phyloP scores from a whole-genome alignment of 2,888 invertebrate genomes.

The Caenorhabditis afra region DNA sequence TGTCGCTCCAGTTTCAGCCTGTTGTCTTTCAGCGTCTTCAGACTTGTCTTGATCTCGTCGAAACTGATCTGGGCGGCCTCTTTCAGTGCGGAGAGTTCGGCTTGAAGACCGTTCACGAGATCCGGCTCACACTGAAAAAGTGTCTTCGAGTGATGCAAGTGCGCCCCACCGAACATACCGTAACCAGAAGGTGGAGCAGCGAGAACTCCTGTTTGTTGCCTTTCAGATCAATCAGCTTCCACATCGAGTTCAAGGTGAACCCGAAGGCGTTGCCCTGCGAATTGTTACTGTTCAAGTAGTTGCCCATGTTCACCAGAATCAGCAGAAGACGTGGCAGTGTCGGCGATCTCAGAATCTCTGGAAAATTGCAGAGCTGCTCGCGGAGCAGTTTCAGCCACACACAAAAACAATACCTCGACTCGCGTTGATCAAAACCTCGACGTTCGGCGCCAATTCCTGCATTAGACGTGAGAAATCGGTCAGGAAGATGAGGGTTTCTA shows the following conservation, averaged over 20 bases:
- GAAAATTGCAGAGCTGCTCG: neutral
- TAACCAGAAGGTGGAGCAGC: constrained; percentile 59
- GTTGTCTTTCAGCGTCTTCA: constrained; percentile 46
- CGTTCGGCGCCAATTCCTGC: constrained; percentile 51
- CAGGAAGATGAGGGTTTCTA: constrained; percentile 54
- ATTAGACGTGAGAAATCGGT: constrained; percentile 47
- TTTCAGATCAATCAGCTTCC: constrained; percentile 69
- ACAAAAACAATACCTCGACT: constrained; percentile 29
- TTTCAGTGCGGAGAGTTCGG: constrained; percentile 50
- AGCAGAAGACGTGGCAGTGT: constrained; percentile 63
- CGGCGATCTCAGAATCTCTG: constrained; percentile 55
- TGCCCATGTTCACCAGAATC: constrained; percentile 69
- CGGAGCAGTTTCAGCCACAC: neutral
- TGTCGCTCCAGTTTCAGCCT: constrained; percentile 48
- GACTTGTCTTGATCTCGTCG: constrained; percentile 59
- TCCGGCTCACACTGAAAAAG: constrained; percentile 55
- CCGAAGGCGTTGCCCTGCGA: constrained; percentile 70
- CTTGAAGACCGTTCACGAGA: constrained; percentile 46
- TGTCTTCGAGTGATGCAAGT: too few species aligned
- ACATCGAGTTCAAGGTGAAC: constrained; percentile 70
- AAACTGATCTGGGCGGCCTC: constrained; percentile 61
- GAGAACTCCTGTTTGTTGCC: constrained; percentile 62
- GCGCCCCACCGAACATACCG: constrained; percentile 27
- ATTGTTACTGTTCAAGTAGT: constrained; percentile 67
- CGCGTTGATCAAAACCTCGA: constrained; percentile 26